phyloP scores from a whole-genome alignment of 2,888 invertebrate species.

The Eupithecia abbreviata region DNA sequence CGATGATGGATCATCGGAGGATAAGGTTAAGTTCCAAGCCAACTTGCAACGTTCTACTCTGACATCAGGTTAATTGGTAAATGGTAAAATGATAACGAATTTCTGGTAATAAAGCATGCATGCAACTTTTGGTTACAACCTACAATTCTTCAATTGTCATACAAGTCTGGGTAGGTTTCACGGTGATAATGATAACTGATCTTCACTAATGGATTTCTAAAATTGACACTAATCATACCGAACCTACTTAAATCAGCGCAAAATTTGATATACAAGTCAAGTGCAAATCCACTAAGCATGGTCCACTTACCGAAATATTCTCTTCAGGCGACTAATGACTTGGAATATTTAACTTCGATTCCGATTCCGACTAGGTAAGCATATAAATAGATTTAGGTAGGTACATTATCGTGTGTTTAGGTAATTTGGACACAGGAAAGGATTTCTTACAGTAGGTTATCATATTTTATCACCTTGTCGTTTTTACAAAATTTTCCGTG shows the following conservation, averaged over 20 bases:
- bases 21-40: neutral
- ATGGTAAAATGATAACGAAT: neutral
- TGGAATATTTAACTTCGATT: constrained; percentile 59
- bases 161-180: neutral
- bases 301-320: constrained; percentile 79
- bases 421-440: constrained; percentile 17
- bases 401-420: constrained; percentile 21
- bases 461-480: neutral
- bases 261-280: neutral
- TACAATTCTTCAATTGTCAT: neutral
- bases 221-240: neutral
- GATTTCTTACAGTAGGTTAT: neutral
- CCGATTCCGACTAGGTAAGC: constrained; percentile 18
- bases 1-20: neutral
- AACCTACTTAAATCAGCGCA: neutral
- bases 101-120: neutral
- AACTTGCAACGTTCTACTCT: too few species aligned
- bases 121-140: neutral
- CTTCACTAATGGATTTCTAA: neutral
- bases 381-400: constrained; percentile 16
- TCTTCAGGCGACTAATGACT: constrained; percentile 83
- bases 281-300: neutral
- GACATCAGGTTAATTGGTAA: neutral
- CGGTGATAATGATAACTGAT: too few species aligned
- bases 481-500: neutral